Percentiles rank a stretch among this genome's conserved stretches.
Conservation (phyloP, 2,797 vertebrate species). For the Sebastes oblongus region DNA sequence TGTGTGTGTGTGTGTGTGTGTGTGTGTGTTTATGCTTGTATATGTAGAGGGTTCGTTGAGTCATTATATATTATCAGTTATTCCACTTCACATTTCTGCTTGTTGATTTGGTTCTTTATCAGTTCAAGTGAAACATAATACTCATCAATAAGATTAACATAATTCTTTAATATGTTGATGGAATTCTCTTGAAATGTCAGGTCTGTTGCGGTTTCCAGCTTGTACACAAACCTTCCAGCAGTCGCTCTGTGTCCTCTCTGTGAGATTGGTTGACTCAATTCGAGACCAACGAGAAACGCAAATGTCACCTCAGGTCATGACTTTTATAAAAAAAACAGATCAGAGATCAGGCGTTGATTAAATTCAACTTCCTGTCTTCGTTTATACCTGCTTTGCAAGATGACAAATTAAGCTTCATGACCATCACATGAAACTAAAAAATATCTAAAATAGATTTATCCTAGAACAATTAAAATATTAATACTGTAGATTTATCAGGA, state of each 20-base stretch:
- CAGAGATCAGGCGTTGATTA: background rate
- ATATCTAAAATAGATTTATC: background rate
- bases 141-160: background rate
- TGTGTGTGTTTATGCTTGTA: background rate
- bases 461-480: background rate
- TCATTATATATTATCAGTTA: background rate
- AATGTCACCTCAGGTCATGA: background rate
- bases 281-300: constrained; percentile 1
- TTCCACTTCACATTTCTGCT: background rate
- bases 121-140: background rate
- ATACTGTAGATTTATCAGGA: background rate
- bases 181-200: background rate
- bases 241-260: background rate
- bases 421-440: background rate
- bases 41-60: background rate
- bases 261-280: background rate
- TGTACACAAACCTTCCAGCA: background rate
- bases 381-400: background rate
- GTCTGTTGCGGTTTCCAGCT: background rate
- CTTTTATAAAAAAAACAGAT: background rate
- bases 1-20: background rate
- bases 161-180: background rate
- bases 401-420: background rate
- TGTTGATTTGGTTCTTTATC: background rate
- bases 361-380: background rate